Base-by-base conservation (phyloP, 1,140 invertebrate genomes). In the Trachymyrmex cornetzi region DNA sequence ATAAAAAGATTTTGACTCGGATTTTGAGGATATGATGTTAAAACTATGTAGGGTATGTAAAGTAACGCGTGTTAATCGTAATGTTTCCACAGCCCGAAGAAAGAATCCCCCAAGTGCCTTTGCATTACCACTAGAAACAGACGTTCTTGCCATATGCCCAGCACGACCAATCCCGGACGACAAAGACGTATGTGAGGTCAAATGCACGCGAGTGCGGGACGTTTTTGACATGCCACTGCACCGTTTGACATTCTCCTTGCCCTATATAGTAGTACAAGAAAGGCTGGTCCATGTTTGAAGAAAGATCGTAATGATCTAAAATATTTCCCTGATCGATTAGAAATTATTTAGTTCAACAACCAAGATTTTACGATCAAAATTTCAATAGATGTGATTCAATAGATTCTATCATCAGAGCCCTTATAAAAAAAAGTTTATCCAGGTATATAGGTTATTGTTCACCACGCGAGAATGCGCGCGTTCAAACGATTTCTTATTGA, bases 171-270 rank as follows among this genome's bases (percentile, higher is more conserved):
- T 82, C 67, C 38, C 55, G 34, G 55, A 34, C 57, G 80, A 84
- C 80, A 84, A 84, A 87, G 74, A 82, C 44, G 69, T 88, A 88
- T 88, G 85, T 24, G 86, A 85, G 87, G 87, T 88, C 87, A 88
- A 87, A 87, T 77, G 61, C 85, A 87, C 50, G 27, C 53, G 34
- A 82, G 30, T 48, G 19, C 69, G 69, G 55, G 1, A 84, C 69
- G 7, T 84, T 82, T 59, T 67, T 74, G 72, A 82, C 27, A 55
- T 34, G 53, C 19, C 53, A 30, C 55, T 27, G 38, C 34, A 44
- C 14, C 55, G 55, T 84, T 71, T 59, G 34, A 72, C 67, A 22
- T 74, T 84, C 69, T 74, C 34, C 16, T 74, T 74, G 24, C 24
- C 9, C 34, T 14, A 44, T 44, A 44, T 44, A 44, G 9, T 44